Evolutionary conservation across 2,888 invertebrate species (phyloP), one percentile per base, ranked within the genome.

Genomic region (Drosophila helvetica): DNA sequence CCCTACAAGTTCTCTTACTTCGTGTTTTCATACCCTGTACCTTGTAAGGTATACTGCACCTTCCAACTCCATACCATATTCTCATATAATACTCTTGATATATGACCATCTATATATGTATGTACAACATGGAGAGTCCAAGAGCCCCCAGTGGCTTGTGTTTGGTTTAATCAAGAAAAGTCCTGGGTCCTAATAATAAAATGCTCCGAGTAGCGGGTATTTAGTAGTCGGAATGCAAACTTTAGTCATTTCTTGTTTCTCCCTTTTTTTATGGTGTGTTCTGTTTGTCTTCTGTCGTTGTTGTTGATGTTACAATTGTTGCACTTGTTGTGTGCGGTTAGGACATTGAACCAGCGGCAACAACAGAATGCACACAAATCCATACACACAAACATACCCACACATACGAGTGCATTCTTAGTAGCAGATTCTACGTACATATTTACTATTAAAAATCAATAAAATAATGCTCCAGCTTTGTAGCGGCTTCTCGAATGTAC

Each of bases 291-390:
- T 74, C 45, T 54, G 48, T 65, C 33, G 33, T 61, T 38, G 45
- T 50, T 66, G 60, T 67, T 71, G 52, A 38, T 67, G 65, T 45
- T 68, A 55, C 71, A 67, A 65, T 73, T 66, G 58, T 67, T 80
- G 73, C 81, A 86, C 79, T 84, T 79, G 75, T 78, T 80, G 70
- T 78, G 75, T 66, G 68, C 59, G 62, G 53, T 61, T 63, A 77
- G 86, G 75, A 79, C 79, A 81, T 78, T 83, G 86, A 83, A 78
- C 80, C 68, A 51, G 45, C 60, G 63, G 47, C 53, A 30, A 60
- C 33, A 52, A 25, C 58, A 52, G 71, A 69, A 52, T 19, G 52
- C 72, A 57, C 19, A 47, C 15, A 38, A 38, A 38, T 38, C 38
- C 38, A n/a, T 38, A n/a, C 38, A 38, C 15, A n/a, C n/a, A 15